Evolutionary conservation across 1,140 invertebrate genomes (phyloP), one percentile per base, ranked within the genome.

Genomic region (Steinernema feltiae): DNA sequence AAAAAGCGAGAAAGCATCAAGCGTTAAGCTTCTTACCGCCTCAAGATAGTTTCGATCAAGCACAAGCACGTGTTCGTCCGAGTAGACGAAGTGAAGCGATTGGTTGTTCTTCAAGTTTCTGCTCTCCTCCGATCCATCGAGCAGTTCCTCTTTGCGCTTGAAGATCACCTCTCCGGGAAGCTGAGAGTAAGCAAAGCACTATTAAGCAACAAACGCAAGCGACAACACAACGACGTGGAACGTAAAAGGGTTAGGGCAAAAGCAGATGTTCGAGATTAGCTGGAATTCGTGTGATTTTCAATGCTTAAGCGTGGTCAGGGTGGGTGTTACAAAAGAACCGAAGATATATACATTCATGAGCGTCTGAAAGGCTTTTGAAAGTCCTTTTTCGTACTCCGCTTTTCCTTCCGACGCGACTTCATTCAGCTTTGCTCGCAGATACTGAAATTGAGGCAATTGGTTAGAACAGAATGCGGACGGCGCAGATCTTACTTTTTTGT

Each of bases 321-420:
- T 63, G 24, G 24, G 53, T 63, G 53, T 63, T 63, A 63, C 15
- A 21, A n/a, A 21, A n/a, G 30, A 72, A 73, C 15, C 30, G 70
- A 71, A 30, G 18, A 63, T 71, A 83, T 86, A 88, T 78, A 93
- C 90, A 84, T 90, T 88, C 88, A 90, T 90, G 41, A 97, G 89
- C 18, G 96, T 88, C 83, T 93, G 91, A 88, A 99, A 99, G 0
- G 95, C 95, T 82, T 90, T 91, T 1, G 90, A 92, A 21, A 99
- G 88, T 17, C 95, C 95, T 78, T 92, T 89, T 7, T 93, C 92
- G 88, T 98, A 98, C 88, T 99, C 95, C 53, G 97, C 95, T 80
- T 97, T 94, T 79, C 93, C 91, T 81, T 91, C 91, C 3, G 94
- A 95, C 78, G 91, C 89, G 1, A 93, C 88, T 85, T 93, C 91